phyloP scores from a whole-genome alignment of 2,797 vertebrate genomes.

The Sebastolobus altivelis region DNA sequence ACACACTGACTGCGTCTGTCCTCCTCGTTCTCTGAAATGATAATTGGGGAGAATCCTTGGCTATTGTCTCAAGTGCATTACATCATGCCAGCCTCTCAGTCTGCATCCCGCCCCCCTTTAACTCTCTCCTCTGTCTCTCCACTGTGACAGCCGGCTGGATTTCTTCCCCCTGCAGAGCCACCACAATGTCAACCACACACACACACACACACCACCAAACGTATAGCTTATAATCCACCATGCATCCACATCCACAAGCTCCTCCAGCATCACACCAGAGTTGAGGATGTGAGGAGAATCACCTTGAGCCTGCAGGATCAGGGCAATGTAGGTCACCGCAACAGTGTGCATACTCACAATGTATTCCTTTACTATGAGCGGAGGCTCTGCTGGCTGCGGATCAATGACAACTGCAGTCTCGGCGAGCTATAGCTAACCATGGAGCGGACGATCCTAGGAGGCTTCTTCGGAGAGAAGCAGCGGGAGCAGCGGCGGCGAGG shows the following conservation, averaged over 20 bases:
- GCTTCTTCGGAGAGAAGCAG: slow-evolving; percentile 58
- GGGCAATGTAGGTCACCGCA: slow-evolving; percentile 74
- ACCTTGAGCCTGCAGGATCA: slow-evolving; percentile 78
- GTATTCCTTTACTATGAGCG: slow-evolving; percentile 77
- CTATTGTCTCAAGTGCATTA: slow-evolving; percentile 98
- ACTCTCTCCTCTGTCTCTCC: slow-evolving; percentile 78
- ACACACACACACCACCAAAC: slow-evolving; percentile 2
- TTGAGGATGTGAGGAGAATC: slow-evolving; percentile 69
- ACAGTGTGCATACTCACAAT: slow-evolving; percentile 73
- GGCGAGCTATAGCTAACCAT: slow-evolving; percentile 76
- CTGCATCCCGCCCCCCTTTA: slow-evolving; percentile 88
- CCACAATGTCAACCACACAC: slow-evolving; percentile 64
- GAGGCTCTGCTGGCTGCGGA: slow-evolving; percentile 82
- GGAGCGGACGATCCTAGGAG: slow-evolving; percentile 80
- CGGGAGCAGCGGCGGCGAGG: slow-evolving; percentile 56
- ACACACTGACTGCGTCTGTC: slow-evolving; percentile 44
- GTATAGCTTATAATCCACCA: slow-evolving; percentile 22
- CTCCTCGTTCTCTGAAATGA: slow-evolving; percentile 73
- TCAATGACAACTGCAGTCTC: slow-evolving; percentile 89
- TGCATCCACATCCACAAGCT: slow-evolving; percentile 25
- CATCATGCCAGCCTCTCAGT: slow-evolving; percentile 90
- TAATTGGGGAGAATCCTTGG: slow-evolving; percentile 90
- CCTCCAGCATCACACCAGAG: slow-evolving; percentile 53
- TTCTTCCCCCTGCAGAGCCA: slow-evolving; percentile 52
- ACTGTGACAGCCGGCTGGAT: slow-evolving; percentile 60